Base-by-base conservation (phyloP, 2,888 invertebrate genomes). In the Oligia strigilis region DNA sequence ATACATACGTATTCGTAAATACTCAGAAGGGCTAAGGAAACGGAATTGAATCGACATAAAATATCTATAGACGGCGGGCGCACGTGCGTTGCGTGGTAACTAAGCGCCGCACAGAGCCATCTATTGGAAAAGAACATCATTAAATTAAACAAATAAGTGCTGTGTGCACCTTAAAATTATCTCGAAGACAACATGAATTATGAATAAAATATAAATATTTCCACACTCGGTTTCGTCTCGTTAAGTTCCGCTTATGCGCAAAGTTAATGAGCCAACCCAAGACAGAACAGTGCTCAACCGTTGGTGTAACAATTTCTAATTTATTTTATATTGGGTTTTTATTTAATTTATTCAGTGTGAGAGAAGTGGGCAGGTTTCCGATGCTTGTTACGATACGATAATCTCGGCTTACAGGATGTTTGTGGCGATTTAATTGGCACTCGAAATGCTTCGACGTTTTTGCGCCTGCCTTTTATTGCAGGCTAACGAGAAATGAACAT, bases 351-450 rank as follows among this genome's bases (percentile, higher is more conserved):
- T 96, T 95, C 96, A 93, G 94, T 93, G 95, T 93, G 95, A 95
- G 95, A 94, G 95, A 93, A 96, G 95, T 95, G 94, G 92, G 95
- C 94, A 94, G 93, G 95, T 94, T 93, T 92, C 93, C 92, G 96
- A 96, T 96, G 94, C 94, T 94, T 96, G 96, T 96, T 93, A 92
- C 94, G 96, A 96, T 96, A 96, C 95, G 95, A 96, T 96, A 96
- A 97, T 96, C 95, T 96, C 91, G 93, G 93, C 95, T 95, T 96
- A 97, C 96, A 97, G 96, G 95, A 94, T 97, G 97, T 97, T 96
- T 94, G 95, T 93, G 92, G 92, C 92, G 92, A 93, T 96, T 96
- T 97, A 97, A 97, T 97, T 97, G 97, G 97, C 96, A 95, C 94
- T 94, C 94, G 94, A 93, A 94, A 95, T 95, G 94, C 94, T 92